phyloP scores from a whole-genome alignment of 92 coral and sea anemone genomes.

The Porites lobata region DNA sequence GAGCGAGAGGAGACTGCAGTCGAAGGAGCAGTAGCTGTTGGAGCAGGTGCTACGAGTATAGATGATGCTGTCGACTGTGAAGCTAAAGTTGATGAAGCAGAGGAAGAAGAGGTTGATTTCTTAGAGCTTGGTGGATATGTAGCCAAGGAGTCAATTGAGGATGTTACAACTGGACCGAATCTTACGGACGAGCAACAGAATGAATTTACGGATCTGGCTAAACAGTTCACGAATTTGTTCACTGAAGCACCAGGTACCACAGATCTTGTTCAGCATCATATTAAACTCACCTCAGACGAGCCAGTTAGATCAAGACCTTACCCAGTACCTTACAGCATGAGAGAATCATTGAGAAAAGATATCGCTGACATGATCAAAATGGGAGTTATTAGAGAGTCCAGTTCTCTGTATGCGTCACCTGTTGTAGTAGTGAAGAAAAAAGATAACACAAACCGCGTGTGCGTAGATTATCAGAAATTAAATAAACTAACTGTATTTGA shows the following conservation, averaged over 20 bases:
- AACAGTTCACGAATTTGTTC: constrained; percentile 24
- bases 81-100: no score
- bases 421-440: constrained; percentile 66
- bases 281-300: constrained; percentile 28
- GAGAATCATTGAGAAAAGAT: constrained; percentile 58
- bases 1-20: constrained; percentile 12
- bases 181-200: not conserved
- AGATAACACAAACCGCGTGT: constrained; percentile 4
- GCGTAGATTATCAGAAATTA: constrained; percentile 54
- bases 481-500: constrained; percentile 66
- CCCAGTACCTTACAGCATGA: constrained; percentile 48
- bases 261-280: constrained; percentile 20
- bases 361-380: constrained; percentile 61
- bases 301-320: constrained; percentile 66
- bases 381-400: constrained; percentile 60
- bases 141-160: constrained; percentile 26
- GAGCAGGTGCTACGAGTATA: no score
- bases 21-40: not conserved
- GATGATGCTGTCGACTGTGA: no score
- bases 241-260: constrained; percentile 67
- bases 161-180: constrained; percentile 26
- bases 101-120: constrained; percentile 1
- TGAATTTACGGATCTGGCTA: constrained; percentile 12
- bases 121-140: constrained; percentile 27
- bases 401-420: constrained; percentile 65